phyloP scores from a whole-genome alignment of 2,113 vertebrate genomes.

The Pteruthius melanotis region DNA sequence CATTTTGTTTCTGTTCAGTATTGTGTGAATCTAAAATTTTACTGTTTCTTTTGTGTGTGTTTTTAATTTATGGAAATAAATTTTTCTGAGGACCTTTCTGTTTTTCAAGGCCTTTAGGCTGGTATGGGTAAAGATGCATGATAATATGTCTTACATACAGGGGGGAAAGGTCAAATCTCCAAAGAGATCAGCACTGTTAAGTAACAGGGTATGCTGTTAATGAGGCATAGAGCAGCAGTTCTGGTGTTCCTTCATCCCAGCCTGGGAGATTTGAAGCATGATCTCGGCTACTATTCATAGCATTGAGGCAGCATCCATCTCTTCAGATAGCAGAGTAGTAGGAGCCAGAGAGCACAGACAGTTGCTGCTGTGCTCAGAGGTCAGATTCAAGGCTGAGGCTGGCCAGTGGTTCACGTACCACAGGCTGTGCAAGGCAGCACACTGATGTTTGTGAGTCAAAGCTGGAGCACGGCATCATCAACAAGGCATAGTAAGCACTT shows the following conservation, averaged over 20 bases:
- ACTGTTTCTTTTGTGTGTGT: conserved; percentile 64
- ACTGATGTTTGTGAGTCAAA: not conserved
- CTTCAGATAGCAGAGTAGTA: not conserved
- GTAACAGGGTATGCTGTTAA: not conserved
- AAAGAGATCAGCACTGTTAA: not conserved
- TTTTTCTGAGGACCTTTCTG: conserved; percentile 62
- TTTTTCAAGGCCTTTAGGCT: not conserved
- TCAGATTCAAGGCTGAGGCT: not conserved
- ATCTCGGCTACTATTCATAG: not conserved
- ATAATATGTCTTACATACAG: not conserved
- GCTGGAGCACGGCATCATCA: not conserved
- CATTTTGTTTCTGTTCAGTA: conserved; percentile 68
- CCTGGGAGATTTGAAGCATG: not conserved
- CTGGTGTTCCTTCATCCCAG: not conserved
- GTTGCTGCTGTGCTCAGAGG: not conserved
- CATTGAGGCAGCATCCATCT: not conserved
- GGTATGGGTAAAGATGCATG: not conserved
- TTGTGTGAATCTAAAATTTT: conserved; percentile 65
- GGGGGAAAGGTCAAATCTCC: not conserved
- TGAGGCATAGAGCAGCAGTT: not conserved
- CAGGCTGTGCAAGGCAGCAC: not conserved
- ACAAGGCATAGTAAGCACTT: not conserved
- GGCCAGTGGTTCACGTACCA: not conserved
- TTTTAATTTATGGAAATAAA: conserved; percentile 81
- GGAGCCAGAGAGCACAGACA: not conserved